Evolutionary conservation across 2,113 vertebrate species (phyloP), one percentile per base, ranked within the genome.

Genomic region (Aix galericulata): DNA sequence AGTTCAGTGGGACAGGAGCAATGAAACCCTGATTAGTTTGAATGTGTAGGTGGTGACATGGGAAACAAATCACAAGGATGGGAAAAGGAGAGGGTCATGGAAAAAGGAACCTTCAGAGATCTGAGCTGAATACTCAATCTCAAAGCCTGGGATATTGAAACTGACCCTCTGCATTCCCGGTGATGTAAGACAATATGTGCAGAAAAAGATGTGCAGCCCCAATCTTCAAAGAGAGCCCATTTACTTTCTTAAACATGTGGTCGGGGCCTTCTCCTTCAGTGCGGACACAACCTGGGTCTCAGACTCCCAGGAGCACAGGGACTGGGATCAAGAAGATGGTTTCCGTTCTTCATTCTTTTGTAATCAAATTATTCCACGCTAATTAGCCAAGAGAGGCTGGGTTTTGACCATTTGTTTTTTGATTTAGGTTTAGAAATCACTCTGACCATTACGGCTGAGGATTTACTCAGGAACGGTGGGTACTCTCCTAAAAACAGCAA

Each of bases 401-500:
- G 10, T 52, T 80, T 60, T 26, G 26, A 34, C 7, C 17, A 34
- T n/a, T n/a, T n/a, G 18, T 14, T 8, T 64, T 63, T 31, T 20
- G 20, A 58, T 20, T 18, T 3, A 3, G 13, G 1, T 13, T 44
- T 22, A 44, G 36, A 69, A 76, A 42, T 5, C 3, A 6, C 21
- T 55, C 7, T 36, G 1, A 55, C 71, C 6, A 29, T 83, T 38
- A n/a, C 1, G 9, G 53, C 29, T 8, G 16, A 21, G 9, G 55
- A 55, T 27, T n/a, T 32, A 36, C 4, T 22, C 5, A 1, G 2
- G 12, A 53, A 59, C 0, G 6, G 42, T 1, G 6, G 6, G 42
- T 1, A 5, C 0, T 2, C 36, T n/a, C 63, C 13, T 13, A 42
- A 22, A 2, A 36, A 18, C 0, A 9, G 27, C 22, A 9, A 11